Evolutionary conservation across 2,888 invertebrate species (phyloP).

Genomic region (Eupithecia vulgata): DNA sequence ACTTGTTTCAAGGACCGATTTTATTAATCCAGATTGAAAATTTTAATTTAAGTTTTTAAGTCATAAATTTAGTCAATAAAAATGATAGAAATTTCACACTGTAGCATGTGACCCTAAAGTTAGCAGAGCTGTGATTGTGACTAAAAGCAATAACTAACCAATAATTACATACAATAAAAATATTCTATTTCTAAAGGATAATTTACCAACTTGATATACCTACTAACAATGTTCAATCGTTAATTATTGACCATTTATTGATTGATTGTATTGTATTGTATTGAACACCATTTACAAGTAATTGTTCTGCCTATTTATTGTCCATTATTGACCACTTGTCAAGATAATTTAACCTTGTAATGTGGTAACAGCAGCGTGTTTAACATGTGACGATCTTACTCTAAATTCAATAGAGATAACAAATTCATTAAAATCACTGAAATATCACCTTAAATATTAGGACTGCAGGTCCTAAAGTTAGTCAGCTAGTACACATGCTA

Average conservation of each 20-base stretch:
- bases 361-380: background rate
- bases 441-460: background rate
- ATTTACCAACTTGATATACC: background rate
- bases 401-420: background rate
- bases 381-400: background rate
- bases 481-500: background rate
- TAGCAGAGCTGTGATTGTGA: background rate
- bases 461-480: background rate
- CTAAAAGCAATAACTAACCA: background rate
- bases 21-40: background rate
- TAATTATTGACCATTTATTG: constrained; percentile 19
- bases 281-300: constrained; percentile 12
- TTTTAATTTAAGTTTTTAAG: background rate
- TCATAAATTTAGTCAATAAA: background rate
- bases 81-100: background rate
- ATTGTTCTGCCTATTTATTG: constrained; percentile 7
- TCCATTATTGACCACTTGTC: constrained; percentile 8
- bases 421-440: background rate
- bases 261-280: no score
- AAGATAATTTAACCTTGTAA: background rate
- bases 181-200: background rate
- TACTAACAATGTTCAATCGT: constrained; percentile 6
- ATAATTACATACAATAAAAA: background rate
- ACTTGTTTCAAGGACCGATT: background rate
- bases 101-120: background rate